Conservation (phyloP, 1,140 invertebrate species). For the Hylaeus anthracinus region DNA sequence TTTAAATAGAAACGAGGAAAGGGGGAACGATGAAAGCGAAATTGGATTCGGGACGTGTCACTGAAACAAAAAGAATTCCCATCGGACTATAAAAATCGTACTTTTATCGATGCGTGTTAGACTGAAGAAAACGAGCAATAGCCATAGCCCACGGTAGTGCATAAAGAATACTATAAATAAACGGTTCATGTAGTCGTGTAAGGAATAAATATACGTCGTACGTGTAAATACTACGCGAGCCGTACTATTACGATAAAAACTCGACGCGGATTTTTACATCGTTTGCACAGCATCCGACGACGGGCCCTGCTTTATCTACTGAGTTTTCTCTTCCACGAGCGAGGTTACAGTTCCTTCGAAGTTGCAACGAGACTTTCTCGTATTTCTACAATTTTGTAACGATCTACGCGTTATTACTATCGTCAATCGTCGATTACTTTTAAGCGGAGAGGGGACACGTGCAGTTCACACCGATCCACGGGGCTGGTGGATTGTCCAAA, state of each 20-base stretch:
- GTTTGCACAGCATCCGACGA: slow-evolving; percentile 10
- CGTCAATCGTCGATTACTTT: slow-evolving; percentile 26
- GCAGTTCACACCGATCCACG: slow-evolving; percentile 13
- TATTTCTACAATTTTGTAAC: slow-evolving; percentile 48
- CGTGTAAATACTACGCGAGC: not conserved
- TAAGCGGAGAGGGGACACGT: not conserved
- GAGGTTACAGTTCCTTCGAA: slow-evolving; percentile 32
- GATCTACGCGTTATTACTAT: slow-evolving; percentile 18
- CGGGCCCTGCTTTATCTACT: not conserved
- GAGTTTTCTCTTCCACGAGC: not conserved
- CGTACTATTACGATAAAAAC: slow-evolving; percentile 27
- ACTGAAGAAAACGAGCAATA: slow-evolving; percentile 66
- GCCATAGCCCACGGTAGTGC: slow-evolving; percentile 53
- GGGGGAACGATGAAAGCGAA: not conserved
- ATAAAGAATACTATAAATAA: slow-evolving; percentile 8
- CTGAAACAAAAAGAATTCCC: not conserved
- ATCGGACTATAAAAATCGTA: slow-evolving; percentile 22
- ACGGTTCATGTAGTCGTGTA: slow-evolving; percentile 22
- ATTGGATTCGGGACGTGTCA: not conserved
- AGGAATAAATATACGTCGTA: slow-evolving; percentile 13
- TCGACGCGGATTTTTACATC: slow-evolving; percentile 52
- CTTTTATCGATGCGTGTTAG: slow-evolving; percentile 56
- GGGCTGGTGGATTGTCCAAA: slow-evolving; percentile 16
- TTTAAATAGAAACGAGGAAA: not conserved
- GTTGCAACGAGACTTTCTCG: not conserved